These are phyloP conservation scores for Octopus bimaculoides DNA, from an alignment of 1,140 invertebrate genomes.

Conservation along the genomic window DNA sequence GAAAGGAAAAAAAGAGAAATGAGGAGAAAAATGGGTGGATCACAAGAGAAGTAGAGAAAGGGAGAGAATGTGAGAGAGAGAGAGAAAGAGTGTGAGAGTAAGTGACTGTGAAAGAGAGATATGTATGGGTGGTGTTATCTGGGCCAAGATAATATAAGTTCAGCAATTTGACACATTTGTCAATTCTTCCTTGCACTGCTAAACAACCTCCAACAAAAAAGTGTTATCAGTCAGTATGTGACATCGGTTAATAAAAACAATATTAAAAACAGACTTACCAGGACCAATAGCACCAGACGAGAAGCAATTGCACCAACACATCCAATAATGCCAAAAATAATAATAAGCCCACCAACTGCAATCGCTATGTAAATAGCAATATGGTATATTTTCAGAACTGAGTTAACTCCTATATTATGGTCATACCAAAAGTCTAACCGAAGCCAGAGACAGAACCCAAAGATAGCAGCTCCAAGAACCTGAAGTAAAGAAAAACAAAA, in stretches of 20 bases:
- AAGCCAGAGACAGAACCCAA: conserved; percentile 24
- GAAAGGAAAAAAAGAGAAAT: not conserved
- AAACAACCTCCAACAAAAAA: no score
- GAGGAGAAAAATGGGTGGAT: not conserved
- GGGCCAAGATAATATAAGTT: no score
- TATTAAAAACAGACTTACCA: conserved; percentile 21
- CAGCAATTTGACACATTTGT: no score
- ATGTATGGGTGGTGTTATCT: not conserved
- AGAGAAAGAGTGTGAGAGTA: not conserved
- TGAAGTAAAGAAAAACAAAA: conserved; percentile 18
- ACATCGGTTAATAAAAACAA: no score
- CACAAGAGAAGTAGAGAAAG: not conserved
- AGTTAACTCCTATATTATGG: conserved; percentile 18
- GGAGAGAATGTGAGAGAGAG: not conserved
- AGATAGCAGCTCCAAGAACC: conserved; percentile 25
- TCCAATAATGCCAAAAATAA: conserved; percentile 24
- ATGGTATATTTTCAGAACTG: conserved; percentile 17
- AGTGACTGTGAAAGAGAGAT: not conserved
- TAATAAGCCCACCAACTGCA: conserved; percentile 19
- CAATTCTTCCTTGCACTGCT: no score
- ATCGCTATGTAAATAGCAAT: conserved; percentile 24
- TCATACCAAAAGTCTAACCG: conserved; percentile 28
- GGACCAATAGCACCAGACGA: conserved; percentile 18
- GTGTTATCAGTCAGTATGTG: no score
- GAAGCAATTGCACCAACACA: conserved; percentile 22